A percentile compares a stretch with the other conserved stretches of the same genome.
phyloP scores from a whole-genome alignment of 1,140 invertebrate species.

The Megalonaias nervosa region DNA sequence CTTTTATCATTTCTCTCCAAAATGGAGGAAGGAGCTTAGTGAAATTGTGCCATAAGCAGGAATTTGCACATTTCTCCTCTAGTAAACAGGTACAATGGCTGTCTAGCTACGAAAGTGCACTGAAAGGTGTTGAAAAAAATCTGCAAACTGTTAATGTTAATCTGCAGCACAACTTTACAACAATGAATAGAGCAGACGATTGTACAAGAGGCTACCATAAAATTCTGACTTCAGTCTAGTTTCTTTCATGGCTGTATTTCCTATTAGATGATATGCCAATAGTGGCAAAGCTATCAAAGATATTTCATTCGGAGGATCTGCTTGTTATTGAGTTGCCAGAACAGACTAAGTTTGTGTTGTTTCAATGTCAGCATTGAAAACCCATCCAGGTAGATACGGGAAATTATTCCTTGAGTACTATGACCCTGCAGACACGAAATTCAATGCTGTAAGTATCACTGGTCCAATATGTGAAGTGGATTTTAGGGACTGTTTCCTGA shows the following conservation, averaged over 20 bases:
- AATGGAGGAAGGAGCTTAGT: slow-evolving; percentile 4
- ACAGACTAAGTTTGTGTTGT: not conserved
- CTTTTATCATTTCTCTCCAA: slow-evolving; percentile 21
- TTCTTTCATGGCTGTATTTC: slow-evolving; percentile 14
- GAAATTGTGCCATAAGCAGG: slow-evolving; percentile 8
- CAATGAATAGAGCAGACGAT: slow-evolving; percentile 20
- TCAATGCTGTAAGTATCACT: not conserved
- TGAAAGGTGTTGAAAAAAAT: slow-evolving; percentile 22
- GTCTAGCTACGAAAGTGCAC: slow-evolving; percentile 9
- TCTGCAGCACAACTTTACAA: slow-evolving; percentile 10
- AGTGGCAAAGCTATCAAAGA: slow-evolving; percentile 11
- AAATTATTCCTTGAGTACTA: too few relatives aligned
- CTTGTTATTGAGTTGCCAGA: slow-evolving; percentile 17
- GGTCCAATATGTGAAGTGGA: slow-evolving; percentile 8
- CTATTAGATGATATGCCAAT: slow-evolving; percentile 23
- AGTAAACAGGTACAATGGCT: slow-evolving; percentile 25
- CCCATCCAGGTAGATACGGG: not conserved
- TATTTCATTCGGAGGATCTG: slow-evolving; percentile 18
- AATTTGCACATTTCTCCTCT: slow-evolving; percentile 8
- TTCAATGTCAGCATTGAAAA: not conserved
- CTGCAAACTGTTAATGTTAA: not conserved
- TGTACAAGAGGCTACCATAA: slow-evolving; percentile 17
- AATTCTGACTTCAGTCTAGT: slow-evolving; percentile 7
- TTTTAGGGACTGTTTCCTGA: slow-evolving; percentile 1
- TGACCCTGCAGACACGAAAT: too few relatives aligned